Evolutionary conservation across 1,140 invertebrate species (phyloP).

Genomic region (Atta cephalotes): DNA sequence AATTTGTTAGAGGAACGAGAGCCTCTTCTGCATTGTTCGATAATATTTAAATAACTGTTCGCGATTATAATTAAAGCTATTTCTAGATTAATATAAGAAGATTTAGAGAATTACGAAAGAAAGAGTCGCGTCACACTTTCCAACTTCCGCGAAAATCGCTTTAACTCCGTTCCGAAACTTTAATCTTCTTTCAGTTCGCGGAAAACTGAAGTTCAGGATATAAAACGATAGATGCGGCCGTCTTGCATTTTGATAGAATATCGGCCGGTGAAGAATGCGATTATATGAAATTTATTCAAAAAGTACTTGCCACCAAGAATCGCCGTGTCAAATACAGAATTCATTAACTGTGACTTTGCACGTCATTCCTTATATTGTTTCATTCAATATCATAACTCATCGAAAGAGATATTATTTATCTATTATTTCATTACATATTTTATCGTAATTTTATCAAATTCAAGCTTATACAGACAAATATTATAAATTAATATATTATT

Average conservation of each 20-base stretch:
- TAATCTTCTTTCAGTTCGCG: constrained; percentile 72
- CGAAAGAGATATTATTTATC: not conserved
- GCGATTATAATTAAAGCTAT: constrained; percentile 56
- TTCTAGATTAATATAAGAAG: constrained; percentile 65
- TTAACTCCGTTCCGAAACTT: constrained; percentile 67
- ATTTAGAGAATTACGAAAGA: constrained; percentile 65
- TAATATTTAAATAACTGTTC: constrained; percentile 53
- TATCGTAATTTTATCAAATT: constrained; percentile 19
- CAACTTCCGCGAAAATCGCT: constrained; percentile 67
- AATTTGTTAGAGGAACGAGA: not conserved
- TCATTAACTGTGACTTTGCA: constrained; percentile 29
- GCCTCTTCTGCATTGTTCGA: not conserved
- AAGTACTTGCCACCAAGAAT: constrained; percentile 31
- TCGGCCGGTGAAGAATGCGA: constrained; percentile 56
- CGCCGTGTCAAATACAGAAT: constrained; percentile 6
- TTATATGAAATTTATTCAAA: constrained; percentile 60
- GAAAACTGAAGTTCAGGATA: constrained; percentile 59
- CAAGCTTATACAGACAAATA: not conserved
- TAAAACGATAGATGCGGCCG: constrained; percentile 66
- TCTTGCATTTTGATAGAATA: constrained; percentile 63
- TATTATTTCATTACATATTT: not conserved
- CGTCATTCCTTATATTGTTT: not conserved
- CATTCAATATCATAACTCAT: not conserved
- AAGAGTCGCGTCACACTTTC: constrained; percentile 67
- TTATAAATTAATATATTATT: not conserved